These are phyloP conservation scores for Limnephilus marmoratus DNA, from an alignment of 2,888 invertebrate genomes.

Conservation along the genomic window DNA sequence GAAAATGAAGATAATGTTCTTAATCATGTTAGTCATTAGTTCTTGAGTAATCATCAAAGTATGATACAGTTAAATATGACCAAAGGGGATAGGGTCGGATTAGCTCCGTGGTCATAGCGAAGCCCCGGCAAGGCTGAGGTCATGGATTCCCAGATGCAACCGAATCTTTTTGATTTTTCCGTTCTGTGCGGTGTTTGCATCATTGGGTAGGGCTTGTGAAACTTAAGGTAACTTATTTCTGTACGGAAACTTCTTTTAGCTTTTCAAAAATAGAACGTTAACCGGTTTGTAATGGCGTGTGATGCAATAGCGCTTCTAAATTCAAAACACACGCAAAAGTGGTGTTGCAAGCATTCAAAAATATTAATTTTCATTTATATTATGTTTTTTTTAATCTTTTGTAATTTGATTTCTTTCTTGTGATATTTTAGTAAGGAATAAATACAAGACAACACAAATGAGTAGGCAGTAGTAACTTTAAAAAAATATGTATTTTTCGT, in stretches of 20 bases:
- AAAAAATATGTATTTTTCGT: no score
- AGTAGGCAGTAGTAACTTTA: no score
- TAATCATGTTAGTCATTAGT: no score
- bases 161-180: no score
- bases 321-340: conserved; percentile 15
- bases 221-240: conserved; percentile 8
- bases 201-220: not conserved
- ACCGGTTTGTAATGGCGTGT: conserved; percentile 46
- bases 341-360: not conserved
- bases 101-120: no score
- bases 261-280: conserved; percentile 47
- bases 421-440: not conserved
- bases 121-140: no score
- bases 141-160: no score
- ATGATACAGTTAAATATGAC: no score
- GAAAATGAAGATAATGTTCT: no score
- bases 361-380: not conserved
- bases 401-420: not conserved
- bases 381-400: not conserved
- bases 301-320: conserved; percentile 62
- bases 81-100: no score
- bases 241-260: conserved; percentile 29
- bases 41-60: no score
- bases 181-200: not conserved
- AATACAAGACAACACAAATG: no score